A percentile compares a stretch with the other conserved stretches of the same genome.
Evolutionary conservation across 2,888 invertebrate genomes (phyloP).

Genomic region (Aphrophora alni): DNA sequence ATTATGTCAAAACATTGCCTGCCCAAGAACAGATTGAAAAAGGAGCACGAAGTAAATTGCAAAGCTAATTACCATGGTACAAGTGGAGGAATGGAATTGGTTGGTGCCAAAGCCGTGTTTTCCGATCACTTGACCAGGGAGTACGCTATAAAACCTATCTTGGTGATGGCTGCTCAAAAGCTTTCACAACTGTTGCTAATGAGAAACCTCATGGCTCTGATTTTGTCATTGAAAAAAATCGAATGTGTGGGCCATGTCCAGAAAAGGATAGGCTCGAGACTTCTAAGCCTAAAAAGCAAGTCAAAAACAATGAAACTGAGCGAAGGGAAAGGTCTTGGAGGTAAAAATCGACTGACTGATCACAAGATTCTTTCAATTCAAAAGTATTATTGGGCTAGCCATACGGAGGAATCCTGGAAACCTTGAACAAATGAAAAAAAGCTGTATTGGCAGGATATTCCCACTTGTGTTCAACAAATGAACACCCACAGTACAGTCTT

Average conservation of each 20-base stretch:
- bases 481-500: not conserved
- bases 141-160: constrained; percentile 2
- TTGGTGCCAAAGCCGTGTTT: constrained; percentile 39
- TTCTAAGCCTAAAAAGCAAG: constrained; percentile 28
- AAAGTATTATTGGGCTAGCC: constrained; percentile 49
- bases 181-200: constrained; percentile 23
- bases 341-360: constrained; percentile 47
- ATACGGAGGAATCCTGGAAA: constrained; percentile 44
- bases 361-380: constrained; percentile 48
- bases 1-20: constrained; percentile 20
- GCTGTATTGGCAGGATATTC: not conserved
- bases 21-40: constrained; percentile 11
- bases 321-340: constrained; percentile 41
- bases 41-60: constrained; percentile 22
- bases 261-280: constrained; percentile 40
- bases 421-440: not conserved
- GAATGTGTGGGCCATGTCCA: constrained; percentile 28
- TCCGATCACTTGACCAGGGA: constrained; percentile 19
- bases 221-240: constrained; percentile 23
- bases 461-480: constrained; percentile 16
- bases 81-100: constrained; percentile 45
- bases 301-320: constrained; percentile 6
- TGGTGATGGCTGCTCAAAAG: constrained; percentile 32
- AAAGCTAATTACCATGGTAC: constrained; percentile 40
- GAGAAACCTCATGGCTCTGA: constrained; percentile 39